Evolutionary conservation across 2,797 vertebrate genomes (phyloP), one percentile per base, ranked within the genome.

Genomic region (Poeciliopsis presidionis): DNA sequence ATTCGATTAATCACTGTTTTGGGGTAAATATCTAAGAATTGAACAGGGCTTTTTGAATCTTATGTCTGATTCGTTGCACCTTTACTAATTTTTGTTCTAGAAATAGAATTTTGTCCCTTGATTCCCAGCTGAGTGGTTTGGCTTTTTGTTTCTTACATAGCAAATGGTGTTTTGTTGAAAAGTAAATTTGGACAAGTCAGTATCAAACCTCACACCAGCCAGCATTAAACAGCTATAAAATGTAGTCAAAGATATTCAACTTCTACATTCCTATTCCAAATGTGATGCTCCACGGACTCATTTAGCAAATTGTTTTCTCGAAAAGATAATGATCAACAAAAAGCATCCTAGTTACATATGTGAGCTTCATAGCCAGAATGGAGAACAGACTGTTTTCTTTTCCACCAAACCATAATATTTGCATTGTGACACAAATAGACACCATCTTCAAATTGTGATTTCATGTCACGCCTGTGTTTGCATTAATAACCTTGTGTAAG

Each of bases 391-490:
- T 61, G 65, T 74, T 88, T 75, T 77, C 73, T 63, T 76, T 69
- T 70, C 47, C 47, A 75, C 46, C 46, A 36, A 76, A 77, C 75
- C 70, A 7, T 33, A 59, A 81, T 73, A 61, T 73, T 86, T 76
- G 11, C 43, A 51, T 36, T 36, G 46, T 57, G 36, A 76, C 45
- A 72, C 69, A 65, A 77, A 81, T 18, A 72, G 47, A 22, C 0
- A 3, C 25, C 57, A 30, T 80, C 49, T 81, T 43, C 77, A 76
- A n/a, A 39, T 18, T 46, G 41, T 74, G 46, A 78, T 85, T 81
- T 57, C 53, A 73, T 86, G 84, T 89, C 81, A 86, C 86, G 73
- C 82, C 77, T 51, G 1, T 77, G 78, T 87, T 87, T 90, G 81
- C 86, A 25, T 90, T 83, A 75, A 81, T 90, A 84, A 89, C 82